These are phyloP conservation scores for Vannuccia rotundouncinata DNA, from an alignment of 2,888 invertebrate species.

Conservation along the genomic window DNA sequence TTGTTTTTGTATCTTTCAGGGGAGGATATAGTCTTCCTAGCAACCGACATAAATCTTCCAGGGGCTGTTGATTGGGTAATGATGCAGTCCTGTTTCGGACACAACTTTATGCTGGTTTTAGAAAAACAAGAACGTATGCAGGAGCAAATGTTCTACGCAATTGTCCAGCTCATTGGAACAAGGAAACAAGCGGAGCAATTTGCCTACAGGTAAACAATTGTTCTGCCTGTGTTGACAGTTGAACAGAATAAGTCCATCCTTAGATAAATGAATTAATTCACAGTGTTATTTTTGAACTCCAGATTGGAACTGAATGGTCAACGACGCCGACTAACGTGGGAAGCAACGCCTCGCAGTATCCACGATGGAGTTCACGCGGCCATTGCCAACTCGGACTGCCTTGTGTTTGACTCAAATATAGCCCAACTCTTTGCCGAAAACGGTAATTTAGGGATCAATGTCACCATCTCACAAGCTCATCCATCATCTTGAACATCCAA, in stretches of 20 bases:
- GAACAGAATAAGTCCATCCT: too few relatives aligned
- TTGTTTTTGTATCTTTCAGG: slow-evolving; percentile 62
- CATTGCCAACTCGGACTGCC: slow-evolving; percentile 92
- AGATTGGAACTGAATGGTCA: slow-evolving; percentile 92
- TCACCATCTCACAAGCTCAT: slow-evolving; percentile 67
- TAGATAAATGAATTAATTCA: background rate
- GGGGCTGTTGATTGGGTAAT: slow-evolving; percentile 97
- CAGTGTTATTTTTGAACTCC: slow-evolving; percentile 35
- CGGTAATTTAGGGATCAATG: slow-evolving; percentile 97
- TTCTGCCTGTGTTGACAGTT: too few relatives aligned
- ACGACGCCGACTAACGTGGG: slow-evolving; percentile 89
- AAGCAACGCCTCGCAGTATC: slow-evolving; percentile 54
- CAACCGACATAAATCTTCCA: slow-evolving; percentile 96
- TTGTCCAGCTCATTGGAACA: slow-evolving; percentile 96
- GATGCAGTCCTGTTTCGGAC: slow-evolving; percentile 99
- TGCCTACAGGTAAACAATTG: slow-evolving; percentile 70
- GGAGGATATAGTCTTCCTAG: slow-evolving; percentile 97
- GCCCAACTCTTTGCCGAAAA: slow-evolving; percentile 98
- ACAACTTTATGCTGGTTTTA: slow-evolving; percentile 96
- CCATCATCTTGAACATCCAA: slow-evolving; percentile 1
- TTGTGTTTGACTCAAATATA: slow-evolving; percentile 94
- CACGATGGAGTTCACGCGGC: slow-evolving; percentile 59
- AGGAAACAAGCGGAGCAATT: slow-evolving; percentile 98
- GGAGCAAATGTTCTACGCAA: slow-evolving; percentile 64
- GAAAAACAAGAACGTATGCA: slow-evolving; percentile 65